These are phyloP conservation scores for Griposia aprilina DNA, from an alignment of 2,888 invertebrate genomes.

Conservation along the genomic window DNA sequence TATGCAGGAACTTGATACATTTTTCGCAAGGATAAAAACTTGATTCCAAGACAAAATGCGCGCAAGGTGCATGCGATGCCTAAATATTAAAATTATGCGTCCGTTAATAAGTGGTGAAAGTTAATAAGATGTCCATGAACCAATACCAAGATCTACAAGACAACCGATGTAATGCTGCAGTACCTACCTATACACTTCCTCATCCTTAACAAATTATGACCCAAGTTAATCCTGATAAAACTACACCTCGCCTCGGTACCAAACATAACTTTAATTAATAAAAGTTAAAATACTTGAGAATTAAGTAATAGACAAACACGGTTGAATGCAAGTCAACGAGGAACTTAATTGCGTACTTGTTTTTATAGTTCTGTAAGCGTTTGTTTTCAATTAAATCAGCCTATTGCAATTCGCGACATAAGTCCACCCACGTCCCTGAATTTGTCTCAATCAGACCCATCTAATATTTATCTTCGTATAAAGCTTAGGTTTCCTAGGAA, in stretches of 20 bases:
- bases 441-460: neutral
- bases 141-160: neutral
- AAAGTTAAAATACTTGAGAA: neutral
- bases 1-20: slow-evolving; percentile 56
- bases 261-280: no score
- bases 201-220: neutral
- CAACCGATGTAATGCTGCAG: neutral
- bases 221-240: neutral
- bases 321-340: neutral
- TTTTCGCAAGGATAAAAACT: slow-evolving; percentile 71
- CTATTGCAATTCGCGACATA: neutral
- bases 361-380: no score
- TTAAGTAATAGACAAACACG: neutral
- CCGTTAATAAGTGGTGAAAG: slow-evolving; percentile 1
- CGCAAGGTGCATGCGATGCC: neutral
- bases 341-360: no score
- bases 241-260: neutral
- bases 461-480: neutral
- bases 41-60: slow-evolving; percentile 52
- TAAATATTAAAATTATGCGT: slow-evolving; percentile 7
- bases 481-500: neutral
- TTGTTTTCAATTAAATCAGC: neutral
- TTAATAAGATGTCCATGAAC: neutral
- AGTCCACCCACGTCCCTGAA: neutral
- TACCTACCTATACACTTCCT: neutral